phyloP scores from a whole-genome alignment of 2,113 vertebrate genomes.

The Chrysemys picta region DNA sequence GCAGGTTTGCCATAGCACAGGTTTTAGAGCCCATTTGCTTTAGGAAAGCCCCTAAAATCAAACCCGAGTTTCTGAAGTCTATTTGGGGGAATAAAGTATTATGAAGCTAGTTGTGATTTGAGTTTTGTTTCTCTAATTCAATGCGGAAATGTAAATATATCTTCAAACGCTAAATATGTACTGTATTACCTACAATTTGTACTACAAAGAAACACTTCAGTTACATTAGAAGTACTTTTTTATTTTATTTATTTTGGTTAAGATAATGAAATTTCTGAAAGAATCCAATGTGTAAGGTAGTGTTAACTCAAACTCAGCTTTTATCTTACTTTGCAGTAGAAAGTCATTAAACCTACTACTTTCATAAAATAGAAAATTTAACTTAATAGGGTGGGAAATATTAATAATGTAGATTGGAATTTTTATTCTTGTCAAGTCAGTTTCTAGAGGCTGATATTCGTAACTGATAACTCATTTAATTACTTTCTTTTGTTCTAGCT shows the following conservation, averaged over 20 bases:
- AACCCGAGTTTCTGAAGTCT: not conserved
- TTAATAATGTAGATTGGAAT: not conserved
- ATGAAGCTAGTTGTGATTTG: not conserved
- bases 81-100: not conserved
- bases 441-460: not conserved
- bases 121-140: not conserved
- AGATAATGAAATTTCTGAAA: not conserved
- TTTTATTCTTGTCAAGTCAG: not conserved
- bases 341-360: not conserved
- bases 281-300: not conserved
- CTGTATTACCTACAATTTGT: not conserved
- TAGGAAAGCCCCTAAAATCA: not conserved
- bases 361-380: not conserved
- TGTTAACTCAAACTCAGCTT: not conserved
- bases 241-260: too few species aligned
- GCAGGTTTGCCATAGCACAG: not conserved
- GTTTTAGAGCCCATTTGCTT: not conserved
- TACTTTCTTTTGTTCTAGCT: constrained; percentile 81
- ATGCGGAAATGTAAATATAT: not conserved
- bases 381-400: not conserved
- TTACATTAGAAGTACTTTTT: not conserved
- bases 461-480: not conserved
- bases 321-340: not conserved
- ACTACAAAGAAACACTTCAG: not conserved
- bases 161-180: not conserved